Conservation (phyloP, 2,888 invertebrate species). For the Pherbina coryleti region DNA sequence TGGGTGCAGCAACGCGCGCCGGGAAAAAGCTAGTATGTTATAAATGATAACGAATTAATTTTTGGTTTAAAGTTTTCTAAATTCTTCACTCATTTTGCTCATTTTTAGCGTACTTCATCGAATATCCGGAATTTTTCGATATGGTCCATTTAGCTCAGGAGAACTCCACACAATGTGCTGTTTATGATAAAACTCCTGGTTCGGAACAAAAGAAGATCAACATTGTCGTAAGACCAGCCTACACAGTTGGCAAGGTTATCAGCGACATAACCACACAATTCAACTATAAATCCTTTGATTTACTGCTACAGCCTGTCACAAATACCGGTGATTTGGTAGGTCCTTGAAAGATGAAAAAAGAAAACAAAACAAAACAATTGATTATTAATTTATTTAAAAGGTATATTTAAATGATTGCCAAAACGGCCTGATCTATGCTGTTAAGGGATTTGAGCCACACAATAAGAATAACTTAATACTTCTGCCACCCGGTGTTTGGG, state of each 20-base stretch:
- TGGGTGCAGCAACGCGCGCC: too few species aligned
- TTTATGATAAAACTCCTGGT: slow-evolving; percentile 66
- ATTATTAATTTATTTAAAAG: slow-evolving; percentile 48
- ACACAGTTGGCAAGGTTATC: slow-evolving; percentile 65
- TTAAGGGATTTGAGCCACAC: slow-evolving; percentile 61
- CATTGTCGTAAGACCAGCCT: slow-evolving; percentile 63
- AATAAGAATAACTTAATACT: slow-evolving; percentile 62
- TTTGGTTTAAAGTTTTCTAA: too few species aligned
- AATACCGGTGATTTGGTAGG: slow-evolving; percentile 59
- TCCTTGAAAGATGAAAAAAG: neutral
- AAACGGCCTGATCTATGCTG: slow-evolving; percentile 56
- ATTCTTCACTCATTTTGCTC: neutral
- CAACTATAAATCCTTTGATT: slow-evolving; percentile 63
- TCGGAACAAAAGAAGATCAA: slow-evolving; percentile 67
- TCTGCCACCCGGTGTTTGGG: slow-evolving; percentile 62
- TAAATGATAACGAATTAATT: too few species aligned
- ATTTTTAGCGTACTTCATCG: neutral
- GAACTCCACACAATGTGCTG: slow-evolving; percentile 62
- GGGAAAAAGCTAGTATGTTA: too few species aligned
- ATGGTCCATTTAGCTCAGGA: slow-evolving; percentile 58
- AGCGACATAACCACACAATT: slow-evolving; percentile 64
- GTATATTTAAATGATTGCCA: slow-evolving; percentile 63
- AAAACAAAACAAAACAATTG: neutral
- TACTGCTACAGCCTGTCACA: slow-evolving; percentile 62
- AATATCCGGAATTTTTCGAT: slow-evolving; percentile 47